Conservation (phyloP, 2,113 vertebrate genomes). For the Sigmodon hispidus region DNA sequence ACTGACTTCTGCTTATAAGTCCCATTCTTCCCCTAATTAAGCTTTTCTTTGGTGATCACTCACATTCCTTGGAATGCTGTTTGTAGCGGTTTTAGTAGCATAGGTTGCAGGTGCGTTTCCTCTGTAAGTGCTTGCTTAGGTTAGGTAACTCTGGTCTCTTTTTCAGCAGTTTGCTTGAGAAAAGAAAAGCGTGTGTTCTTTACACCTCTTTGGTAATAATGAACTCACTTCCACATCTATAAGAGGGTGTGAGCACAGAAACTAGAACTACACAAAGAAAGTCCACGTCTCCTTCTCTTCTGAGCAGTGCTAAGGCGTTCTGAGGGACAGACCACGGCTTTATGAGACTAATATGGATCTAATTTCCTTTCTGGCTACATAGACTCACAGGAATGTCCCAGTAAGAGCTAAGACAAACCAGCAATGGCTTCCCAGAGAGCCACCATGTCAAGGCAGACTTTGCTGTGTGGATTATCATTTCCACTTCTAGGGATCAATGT, state of each 20-base stretch:
- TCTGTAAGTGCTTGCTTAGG: neutral
- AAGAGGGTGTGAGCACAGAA: rapidly evolving
- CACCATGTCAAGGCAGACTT: too few species aligned
- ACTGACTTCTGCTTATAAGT: neutral
- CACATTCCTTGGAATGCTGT: neutral
- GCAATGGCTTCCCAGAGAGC: neutral
- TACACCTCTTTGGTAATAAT: neutral
- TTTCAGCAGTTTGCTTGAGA: neutral
- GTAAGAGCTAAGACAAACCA: rapidly evolving
- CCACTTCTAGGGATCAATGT: neutral
- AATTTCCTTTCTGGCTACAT: neutral
- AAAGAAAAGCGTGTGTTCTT: neutral
- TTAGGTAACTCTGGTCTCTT: neutral
- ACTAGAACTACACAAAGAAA: neutral
- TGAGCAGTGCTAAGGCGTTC: too few species aligned
- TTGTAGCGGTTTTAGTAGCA: neutral
- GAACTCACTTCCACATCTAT: neutral
- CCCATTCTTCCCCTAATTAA: neutral
- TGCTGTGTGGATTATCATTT: neutral
- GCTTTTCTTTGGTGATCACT: neutral
- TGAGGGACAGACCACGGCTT: neutral
- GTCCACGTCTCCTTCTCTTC: too few species aligned
- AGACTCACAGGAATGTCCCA: too few species aligned
- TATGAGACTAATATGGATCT: neutral
- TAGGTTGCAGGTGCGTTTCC: rapidly evolving